phyloP scores from a whole-genome alignment of 2,113 vertebrate species.

The Semnornis frantzii region DNA sequence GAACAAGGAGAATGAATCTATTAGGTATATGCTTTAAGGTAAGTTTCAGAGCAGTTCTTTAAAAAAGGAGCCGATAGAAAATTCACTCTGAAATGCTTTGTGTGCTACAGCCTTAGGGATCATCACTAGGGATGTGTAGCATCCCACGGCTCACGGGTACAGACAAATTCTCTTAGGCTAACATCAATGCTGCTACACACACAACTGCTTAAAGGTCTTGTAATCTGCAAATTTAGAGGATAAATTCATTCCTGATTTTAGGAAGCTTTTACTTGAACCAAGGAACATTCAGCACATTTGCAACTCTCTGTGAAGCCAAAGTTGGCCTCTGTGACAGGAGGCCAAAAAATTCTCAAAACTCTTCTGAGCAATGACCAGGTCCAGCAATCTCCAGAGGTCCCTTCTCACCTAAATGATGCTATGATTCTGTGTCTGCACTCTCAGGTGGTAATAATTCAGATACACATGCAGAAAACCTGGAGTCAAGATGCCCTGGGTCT shows the following conservation, averaged over 20 bases:
- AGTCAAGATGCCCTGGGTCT: background rate
- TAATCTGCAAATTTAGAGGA: background rate
- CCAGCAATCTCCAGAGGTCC: background rate
- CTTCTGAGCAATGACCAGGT: background rate
- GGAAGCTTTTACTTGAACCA: background rate
- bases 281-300: fast-evolving
- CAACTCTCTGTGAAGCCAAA: background rate
- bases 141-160: background rate
- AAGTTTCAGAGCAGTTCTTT: background rate
- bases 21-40: background rate
- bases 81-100: background rate
- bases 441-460: background rate
- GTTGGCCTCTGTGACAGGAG: background rate
- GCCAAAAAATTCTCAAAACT: background rate
- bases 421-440: background rate
- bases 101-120: background rate
- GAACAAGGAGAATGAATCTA: background rate
- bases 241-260: background rate
- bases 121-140: background rate
- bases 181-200: background rate
- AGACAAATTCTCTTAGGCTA: background rate
- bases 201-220: background rate
- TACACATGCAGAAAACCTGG: background rate
- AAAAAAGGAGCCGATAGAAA: slow-evolving; percentile 13
- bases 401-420: background rate